Conservation (phyloP, 2,113 vertebrate species). For the Platichthys stellatus region DNA sequence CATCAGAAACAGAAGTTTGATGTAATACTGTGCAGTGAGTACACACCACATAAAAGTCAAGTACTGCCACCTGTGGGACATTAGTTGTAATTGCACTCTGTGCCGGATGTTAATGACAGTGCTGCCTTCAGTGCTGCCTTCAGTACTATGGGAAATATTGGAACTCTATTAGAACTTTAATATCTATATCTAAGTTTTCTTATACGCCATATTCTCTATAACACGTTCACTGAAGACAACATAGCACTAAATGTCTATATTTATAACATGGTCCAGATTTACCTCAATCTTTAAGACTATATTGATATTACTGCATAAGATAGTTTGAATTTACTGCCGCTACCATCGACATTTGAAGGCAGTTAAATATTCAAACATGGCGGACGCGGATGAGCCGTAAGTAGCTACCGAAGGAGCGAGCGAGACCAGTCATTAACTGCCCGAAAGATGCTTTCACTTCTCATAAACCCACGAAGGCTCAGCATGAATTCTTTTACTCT, state of each 20-base stretch:
- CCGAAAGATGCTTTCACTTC: conserved; percentile 66
- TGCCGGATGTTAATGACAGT: conserved; percentile 45
- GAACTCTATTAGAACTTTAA: neutral
- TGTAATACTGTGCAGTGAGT: no score
- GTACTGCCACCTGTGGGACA: conserved; percentile 56
- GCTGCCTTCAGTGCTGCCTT: conserved; percentile 54
- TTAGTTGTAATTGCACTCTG: neutral
- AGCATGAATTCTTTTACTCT: conserved; percentile 91
- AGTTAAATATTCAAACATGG: conserved; percentile 81
- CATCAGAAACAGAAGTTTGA: no score
- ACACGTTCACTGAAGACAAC: rapidly evolving
- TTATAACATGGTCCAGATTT: rapidly evolving
- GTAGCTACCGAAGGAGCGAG: conserved; percentile 76
- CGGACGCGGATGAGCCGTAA: conserved; percentile 93
- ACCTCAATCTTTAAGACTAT: rapidly evolving
- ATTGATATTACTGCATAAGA: rapidly evolving
- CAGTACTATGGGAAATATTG: neutral
- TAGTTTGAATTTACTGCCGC: neutral
- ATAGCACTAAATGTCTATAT: rapidly evolving
- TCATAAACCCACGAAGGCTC: conserved; percentile 60
- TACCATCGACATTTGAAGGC: conserved; percentile 15
- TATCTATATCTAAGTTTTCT: no score
- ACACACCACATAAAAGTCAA: neutral
- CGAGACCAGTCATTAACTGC: conserved; percentile 50
- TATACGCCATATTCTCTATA: neutral